Conservation (phyloP, 2,888 invertebrate species). For the Papilio elwesi region DNA sequence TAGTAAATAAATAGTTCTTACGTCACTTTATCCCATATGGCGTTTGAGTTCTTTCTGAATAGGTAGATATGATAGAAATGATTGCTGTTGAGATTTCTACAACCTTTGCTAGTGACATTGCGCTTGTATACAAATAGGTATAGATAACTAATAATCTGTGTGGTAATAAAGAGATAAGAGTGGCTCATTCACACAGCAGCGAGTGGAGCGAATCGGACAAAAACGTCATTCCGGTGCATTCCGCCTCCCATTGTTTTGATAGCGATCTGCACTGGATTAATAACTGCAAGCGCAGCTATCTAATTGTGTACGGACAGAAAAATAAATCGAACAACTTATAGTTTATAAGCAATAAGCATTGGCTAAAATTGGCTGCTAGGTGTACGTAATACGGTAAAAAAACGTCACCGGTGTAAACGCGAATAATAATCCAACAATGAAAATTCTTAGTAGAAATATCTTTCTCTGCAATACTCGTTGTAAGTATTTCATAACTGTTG, state of each 20-base stretch:
- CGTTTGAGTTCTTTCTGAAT: too few species aligned
- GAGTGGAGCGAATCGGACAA: slow-evolving; percentile 63
- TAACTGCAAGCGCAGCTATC: slow-evolving; percentile 52
- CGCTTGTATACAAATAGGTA: slow-evolving; percentile 20
- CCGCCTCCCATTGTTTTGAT: slow-evolving; percentile 76
- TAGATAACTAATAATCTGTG: slow-evolving; percentile 46
- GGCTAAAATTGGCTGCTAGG: slow-evolving; percentile 29
- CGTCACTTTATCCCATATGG: too few species aligned
- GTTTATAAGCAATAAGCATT: slow-evolving; percentile 29
- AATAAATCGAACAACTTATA: slow-evolving; percentile 32
- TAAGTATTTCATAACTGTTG: too few species aligned
- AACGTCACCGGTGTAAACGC: too few species aligned
- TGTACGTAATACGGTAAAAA: too few species aligned
- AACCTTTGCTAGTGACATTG: neutral
- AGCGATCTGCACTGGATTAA: slow-evolving; percentile 73
- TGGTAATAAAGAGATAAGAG: slow-evolving; percentile 60
- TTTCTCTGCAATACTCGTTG: too few species aligned
- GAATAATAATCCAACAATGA: too few species aligned
- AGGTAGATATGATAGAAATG: too few species aligned
- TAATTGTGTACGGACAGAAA: slow-evolving; percentile 52
- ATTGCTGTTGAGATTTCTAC: neutral
- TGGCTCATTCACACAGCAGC: slow-evolving; percentile 69
- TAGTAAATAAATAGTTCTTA: neutral
- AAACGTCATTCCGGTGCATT: slow-evolving; percentile 70
- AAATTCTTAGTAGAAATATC: too few species aligned